Evolutionary conservation across 2,797 vertebrate genomes (phyloP).

Genomic region (Tragopan temminckii): DNA sequence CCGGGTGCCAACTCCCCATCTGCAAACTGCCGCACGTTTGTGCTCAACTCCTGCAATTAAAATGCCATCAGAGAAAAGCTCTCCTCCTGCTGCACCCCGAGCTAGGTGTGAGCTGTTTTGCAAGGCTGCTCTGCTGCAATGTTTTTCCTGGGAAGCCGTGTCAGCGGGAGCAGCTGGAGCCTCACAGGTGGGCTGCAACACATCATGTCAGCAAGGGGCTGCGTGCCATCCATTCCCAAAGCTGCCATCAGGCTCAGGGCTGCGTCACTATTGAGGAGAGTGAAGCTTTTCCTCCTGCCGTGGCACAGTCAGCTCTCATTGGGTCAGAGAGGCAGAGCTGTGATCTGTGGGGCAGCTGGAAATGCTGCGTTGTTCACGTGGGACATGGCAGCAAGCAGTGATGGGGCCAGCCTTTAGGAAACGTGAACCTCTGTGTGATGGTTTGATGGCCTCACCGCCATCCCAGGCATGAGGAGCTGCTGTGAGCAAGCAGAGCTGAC

Average conservation of each 20-base stretch:
- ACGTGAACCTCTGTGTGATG: not conserved
- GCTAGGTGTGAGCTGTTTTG: not conserved
- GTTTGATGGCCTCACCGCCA: not conserved
- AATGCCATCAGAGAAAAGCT: not conserved
- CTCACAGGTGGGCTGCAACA: not conserved
- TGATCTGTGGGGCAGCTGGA: fast-evolving
- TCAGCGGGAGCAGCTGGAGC: not conserved
- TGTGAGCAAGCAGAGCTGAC: fast-evolving
- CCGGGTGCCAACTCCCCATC: not conserved
- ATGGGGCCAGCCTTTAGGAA: not conserved
- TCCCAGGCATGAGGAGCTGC: not conserved
- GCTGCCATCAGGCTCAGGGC: not conserved
- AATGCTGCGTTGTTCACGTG: fast-evolving
- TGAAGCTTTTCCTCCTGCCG: not conserved
- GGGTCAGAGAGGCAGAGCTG: not conserved
- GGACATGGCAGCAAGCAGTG: not conserved
- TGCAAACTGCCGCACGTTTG: not conserved
- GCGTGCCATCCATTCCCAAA: not conserved
- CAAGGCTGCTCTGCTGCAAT: not conserved
- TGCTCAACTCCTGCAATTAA: not conserved
- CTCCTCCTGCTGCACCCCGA: not conserved
- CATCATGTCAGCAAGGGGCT: not conserved
- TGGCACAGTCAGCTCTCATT: not conserved
- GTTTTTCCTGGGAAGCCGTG: not conserved
- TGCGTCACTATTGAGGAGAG: not conserved